Percentiles rank a stretch among this genome's conserved stretches.
phyloP scores from a whole-genome alignment of 2,797 vertebrate genomes.

The Scyliorhinus canicula region DNA sequence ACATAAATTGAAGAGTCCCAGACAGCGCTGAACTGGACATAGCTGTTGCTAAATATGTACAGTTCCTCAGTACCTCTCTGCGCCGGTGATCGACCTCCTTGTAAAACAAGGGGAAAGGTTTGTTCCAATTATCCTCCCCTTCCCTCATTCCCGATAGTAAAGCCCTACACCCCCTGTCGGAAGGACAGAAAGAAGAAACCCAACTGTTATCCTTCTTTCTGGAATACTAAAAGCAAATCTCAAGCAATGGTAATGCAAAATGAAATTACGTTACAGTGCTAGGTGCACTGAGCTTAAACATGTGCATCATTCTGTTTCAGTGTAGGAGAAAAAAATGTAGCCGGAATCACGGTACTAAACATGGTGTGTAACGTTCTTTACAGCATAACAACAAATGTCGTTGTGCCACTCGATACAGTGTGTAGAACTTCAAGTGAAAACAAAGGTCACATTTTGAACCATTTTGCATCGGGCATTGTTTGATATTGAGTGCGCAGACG shows the following conservation, averaged over 20 bases:
- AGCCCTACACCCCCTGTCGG: neutral
- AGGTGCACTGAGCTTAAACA: neutral
- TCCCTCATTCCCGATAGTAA: neutral
- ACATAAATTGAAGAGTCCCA: neutral
- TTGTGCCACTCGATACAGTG: neutral
- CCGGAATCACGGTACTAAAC: neutral
- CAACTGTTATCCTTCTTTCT: neutral
- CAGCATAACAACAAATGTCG: neutral
- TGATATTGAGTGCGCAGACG: neutral
- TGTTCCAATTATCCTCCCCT: neutral
- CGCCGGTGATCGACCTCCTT: neutral
- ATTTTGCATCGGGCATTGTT: neutral
- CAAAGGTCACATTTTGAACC: neutral
- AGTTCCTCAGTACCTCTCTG: neutral
- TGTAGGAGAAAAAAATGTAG: neutral
- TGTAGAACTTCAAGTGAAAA: neutral
- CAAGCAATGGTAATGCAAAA: neutral
- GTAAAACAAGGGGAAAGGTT: neutral
- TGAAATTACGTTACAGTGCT: neutral
- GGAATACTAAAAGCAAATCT: neutral
- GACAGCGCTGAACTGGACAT: neutral
- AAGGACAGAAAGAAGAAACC: neutral
- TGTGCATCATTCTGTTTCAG: neutral
- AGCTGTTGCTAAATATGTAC: neutral
- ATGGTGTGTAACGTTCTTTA: neutral